Conservation (phyloP, 2,113 vertebrate genomes). For the Neoarius graeffei region DNA sequence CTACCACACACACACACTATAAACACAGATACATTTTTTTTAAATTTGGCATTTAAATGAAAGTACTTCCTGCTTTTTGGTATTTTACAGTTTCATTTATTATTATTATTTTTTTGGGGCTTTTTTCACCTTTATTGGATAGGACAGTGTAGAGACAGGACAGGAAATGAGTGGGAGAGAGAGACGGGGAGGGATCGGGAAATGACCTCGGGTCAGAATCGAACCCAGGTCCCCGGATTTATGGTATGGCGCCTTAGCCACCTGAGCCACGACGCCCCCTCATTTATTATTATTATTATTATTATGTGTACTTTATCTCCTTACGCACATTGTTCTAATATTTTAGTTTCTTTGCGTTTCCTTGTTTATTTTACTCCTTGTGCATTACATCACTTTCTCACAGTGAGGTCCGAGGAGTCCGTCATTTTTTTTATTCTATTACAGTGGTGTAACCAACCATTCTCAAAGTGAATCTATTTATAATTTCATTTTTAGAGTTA, state of each 20-base stretch:
- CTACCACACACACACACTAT: not conserved
- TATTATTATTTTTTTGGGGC: too few species aligned
- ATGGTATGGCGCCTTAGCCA: too few species aligned
- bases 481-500: not conserved
- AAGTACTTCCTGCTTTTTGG: not conserved
- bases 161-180: too few species aligned
- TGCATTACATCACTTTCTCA: not conserved
- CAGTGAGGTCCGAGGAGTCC: not conserved
- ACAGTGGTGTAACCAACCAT: not conserved
- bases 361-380: not conserved
- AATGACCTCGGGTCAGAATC: too few species aligned
- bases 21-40: not conserved
- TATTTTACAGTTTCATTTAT: not conserved
- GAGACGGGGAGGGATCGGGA: too few species aligned
- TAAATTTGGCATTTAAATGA: not conserved
- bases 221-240: too few species aligned
- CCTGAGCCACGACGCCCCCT: too few species aligned
- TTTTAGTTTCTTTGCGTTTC: too few species aligned
- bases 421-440: not conserved
- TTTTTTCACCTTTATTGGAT: too few species aligned
- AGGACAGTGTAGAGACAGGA: too few species aligned
- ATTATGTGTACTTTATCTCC: not conserved
- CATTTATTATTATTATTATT: not conserved
- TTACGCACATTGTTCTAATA: too few species aligned
- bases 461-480: not conserved